Evolutionary conservation across 53 echinoderm and acorn worm species (phyloP), one percentile per base, ranked within the genome.

Genomic region (Henricia sp.): DNA sequence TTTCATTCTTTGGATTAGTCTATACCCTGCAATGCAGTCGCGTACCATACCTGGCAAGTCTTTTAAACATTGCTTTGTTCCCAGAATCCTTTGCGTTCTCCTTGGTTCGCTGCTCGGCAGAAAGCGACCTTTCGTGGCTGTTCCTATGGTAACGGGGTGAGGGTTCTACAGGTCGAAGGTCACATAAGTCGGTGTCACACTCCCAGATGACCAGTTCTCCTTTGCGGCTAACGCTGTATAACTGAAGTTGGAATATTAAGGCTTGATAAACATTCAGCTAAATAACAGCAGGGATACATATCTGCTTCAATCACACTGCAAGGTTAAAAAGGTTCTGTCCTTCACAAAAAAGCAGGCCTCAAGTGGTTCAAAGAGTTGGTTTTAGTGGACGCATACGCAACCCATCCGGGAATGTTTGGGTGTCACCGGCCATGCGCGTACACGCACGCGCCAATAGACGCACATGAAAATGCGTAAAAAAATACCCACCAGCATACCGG

Each of bases 121-220:
- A 80, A 48, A 80, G 64, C 0, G 80, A 44, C 30, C 50, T 41
- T 44, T 80, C 63, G 34, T 32, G 44, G 32, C 28, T 46, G 44
- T 64, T 27, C 17, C 64, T 30, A 64, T 12, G 50, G 40, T 51
- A 68, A 50, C 54, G 46, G 1, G 74, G 28, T 51, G 89, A 27
- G 24, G 43, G 42, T n/a, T 86, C 77, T 19, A 58, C n/a, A 26
- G 72, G 67, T 70, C 69, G 60, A 0, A 99, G 73, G 38, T 90
- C 94, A 43, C 89, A 87, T 12, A 99, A 84, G 11, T 94, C 89
- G 10, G 90, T 91, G 23, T 90, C 90, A 57, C 99, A 90, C 25
- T 99, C 93, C 99, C 99, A 99, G 36, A 90, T 89, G 27, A 90
- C 77, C 14, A 99, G 78, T 29, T 90, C 92, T 28, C 90, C 94